Base-by-base conservation (phyloP, 2,797 vertebrate genomes). In the Echeneis naucrates region DNA sequence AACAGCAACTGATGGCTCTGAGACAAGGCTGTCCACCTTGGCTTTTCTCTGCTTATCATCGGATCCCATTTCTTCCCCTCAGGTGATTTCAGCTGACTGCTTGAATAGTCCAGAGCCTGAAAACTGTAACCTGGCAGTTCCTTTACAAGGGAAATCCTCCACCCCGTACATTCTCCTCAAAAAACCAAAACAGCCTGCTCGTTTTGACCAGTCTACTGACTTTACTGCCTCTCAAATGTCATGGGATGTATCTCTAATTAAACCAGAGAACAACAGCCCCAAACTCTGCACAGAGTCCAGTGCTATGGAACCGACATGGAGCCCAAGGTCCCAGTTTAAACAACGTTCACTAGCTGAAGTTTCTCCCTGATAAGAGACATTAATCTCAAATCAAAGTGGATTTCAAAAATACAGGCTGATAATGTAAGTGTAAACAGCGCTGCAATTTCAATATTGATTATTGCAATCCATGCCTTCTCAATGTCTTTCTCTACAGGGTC, bases 171-270 rank as follows among this genome's bases (percentile, higher is more conserved):
- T 92, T 8, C 32, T 80, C 1, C 35, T 73, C 62, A 82, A 85
- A 3, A 82, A 92, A 17, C 68, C 86, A 1, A 69, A 87, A 0
- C 55, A 73, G n/a, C n/a, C 70, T 2, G 80, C 81, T 50, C 66
- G 55, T 0, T 89, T 91, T 51, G 92, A 94, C 5, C 9, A 23
- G 0, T 83, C 87, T 8, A 13, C 72, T 0, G 94, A 95, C 24
- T 44, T 89, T 27, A 89, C 90, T 0, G 23, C 24, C 0, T 76
- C 91, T 0, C 92, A 91, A 3, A 88, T 91, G 1, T 71, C 88
- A 0, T 96, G 94, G 96, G 95, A 97, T 9, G 85, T 96, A 35
- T 97, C 96, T 0, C 44, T 86, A 56, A 96, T 97, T 40, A 94
- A 92, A 63, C 65, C 87, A 0, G 80, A 92, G 0, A 40, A 68